Percentiles rank a stretch among this genome's conserved stretches.
These are phyloP conservation scores for Discoglossus pictus DNA, from an alignment of 2,797 vertebrate genomes.

Conservation along the genomic window DNA sequence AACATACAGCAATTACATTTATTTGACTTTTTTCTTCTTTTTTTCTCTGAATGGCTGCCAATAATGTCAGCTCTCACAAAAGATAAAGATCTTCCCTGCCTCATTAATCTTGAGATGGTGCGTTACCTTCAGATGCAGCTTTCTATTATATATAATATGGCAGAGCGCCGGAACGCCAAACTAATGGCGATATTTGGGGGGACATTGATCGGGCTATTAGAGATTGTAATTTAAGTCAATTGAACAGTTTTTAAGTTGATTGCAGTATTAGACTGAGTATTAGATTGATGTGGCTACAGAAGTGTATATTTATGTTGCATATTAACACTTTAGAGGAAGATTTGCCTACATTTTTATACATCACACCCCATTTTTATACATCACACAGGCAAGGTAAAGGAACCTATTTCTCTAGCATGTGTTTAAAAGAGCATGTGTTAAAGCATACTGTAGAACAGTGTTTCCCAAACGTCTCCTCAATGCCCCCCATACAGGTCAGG, in stretches of 20 bases:
- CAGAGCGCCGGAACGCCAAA: not conserved
- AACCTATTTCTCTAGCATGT: too few species aligned
- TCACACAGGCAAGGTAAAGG: too few species aligned
- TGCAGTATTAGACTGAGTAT: constrained; percentile 13
- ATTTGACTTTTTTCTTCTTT: constrained; percentile 46
- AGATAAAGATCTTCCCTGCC: constrained; percentile 70
- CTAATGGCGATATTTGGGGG: constrained; percentile 2
- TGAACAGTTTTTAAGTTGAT: constrained; percentile 26
- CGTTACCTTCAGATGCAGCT: constrained; percentile 68
- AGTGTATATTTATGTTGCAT: not conserved
- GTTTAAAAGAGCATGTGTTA: too few species aligned
- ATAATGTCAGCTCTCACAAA: constrained; percentile 70
- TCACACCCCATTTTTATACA: too few species aligned
- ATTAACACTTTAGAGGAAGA: constrained; percentile 3
- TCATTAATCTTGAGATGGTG: constrained; percentile 71
- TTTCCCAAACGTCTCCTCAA: too few species aligned
- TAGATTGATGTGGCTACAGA: constrained; percentile 5
- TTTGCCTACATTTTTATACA: too few species aligned
- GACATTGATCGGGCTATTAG: constrained; percentile 22
- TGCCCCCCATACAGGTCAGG: too few species aligned
- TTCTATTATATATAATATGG: constrained; percentile 69
- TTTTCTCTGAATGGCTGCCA: constrained; percentile 65
- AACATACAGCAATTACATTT: constrained; percentile 67
- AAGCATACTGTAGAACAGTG: too few species aligned
- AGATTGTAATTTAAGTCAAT: constrained; percentile 27